A percentile compares a stretch with the other conserved stretches of the same genome.
phyloP scores from a whole-genome alignment of 1,140 invertebrate genomes.

The Drosophila repleta region DNA sequence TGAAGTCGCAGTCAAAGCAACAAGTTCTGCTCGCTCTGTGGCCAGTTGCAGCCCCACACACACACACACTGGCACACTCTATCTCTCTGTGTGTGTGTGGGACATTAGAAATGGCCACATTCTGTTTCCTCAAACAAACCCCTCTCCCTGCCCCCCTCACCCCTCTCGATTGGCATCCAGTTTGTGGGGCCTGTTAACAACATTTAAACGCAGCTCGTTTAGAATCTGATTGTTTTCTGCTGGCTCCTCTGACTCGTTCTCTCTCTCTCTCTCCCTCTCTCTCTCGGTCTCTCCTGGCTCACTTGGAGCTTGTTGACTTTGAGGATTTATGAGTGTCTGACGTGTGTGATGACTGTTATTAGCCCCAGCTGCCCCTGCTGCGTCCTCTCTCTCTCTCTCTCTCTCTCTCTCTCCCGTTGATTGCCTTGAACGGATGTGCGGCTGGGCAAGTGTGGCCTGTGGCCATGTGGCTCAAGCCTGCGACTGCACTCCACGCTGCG shows the following conservation, averaged over 20 bases:
- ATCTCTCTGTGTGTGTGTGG: too few relatives aligned
- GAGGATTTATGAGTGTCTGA: constrained; percentile 83
- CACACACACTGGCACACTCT: constrained; percentile 24
- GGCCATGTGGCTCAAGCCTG: constrained; percentile 32
- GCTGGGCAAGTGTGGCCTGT: constrained; percentile 37
- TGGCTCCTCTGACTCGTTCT: not conserved
- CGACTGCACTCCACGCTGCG: not conserved
- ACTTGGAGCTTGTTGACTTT: constrained; percentile 70
- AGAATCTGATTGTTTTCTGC: constrained; percentile 65
- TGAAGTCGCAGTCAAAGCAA: constrained; percentile 26
- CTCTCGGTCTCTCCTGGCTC: constrained; percentile 2
- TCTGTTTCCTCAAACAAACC: constrained; percentile 9
- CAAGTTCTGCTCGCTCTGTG: constrained; percentile 37
- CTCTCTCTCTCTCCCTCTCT: constrained; percentile 8
- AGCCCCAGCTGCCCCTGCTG: constrained; percentile 57
- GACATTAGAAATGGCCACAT: constrained; percentile 69
- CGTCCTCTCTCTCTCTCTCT: constrained; percentile 5
- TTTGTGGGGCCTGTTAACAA: constrained; percentile 69
- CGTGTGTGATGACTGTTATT: constrained; percentile 83
- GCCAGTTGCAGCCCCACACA: not conserved
- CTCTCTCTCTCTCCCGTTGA: constrained; percentile 12
- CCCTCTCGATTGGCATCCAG: not conserved
- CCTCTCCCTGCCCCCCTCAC: not conserved
- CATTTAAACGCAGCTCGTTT: constrained; percentile 81
- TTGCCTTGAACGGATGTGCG: constrained; percentile 66